A percentile compares a stretch with the other conserved stretches of the same genome.
Conservation (phyloP, 2,113 vertebrate genomes). For the Siniperca chuatsi region DNA sequence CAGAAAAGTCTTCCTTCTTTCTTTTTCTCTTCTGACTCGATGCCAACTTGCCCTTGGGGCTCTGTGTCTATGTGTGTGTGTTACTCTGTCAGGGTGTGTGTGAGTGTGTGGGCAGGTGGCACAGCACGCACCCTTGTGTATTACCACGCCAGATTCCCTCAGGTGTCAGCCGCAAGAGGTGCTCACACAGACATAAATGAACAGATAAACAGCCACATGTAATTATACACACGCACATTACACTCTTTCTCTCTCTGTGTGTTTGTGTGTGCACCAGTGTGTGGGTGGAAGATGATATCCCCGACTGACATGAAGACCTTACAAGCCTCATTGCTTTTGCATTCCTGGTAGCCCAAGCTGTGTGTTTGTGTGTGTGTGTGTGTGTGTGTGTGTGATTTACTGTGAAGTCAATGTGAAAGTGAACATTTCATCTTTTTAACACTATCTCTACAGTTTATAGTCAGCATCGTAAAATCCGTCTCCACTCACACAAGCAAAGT, state of each 20-base stretch:
- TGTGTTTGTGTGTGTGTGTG: not conserved
- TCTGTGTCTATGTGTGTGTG: conserved; percentile 25
- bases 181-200: not conserved
- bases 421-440: not conserved
- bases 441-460: not conserved
- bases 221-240: conserved; percentile 1
- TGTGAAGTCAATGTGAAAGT: conserved; percentile 20
- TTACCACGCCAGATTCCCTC: conserved; percentile 69
- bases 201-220: conserved; percentile 23
- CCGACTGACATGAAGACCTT: conserved; percentile 11
- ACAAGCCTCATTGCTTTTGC: not conserved
- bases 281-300: conserved; percentile 40
- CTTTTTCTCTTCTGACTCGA: conserved; percentile 24
- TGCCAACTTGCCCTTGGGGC: conserved; percentile 39
- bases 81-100: conserved; percentile 32
- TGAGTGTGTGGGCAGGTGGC: conserved; percentile 54
- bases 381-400: not conserved
- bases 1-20: conserved; percentile 31
- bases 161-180: conserved; percentile 42
- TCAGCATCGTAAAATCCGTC: not conserved
- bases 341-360: not conserved
- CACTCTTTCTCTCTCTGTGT: not conserved
- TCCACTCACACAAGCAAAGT: not conserved
- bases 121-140: conserved; percentile 63
- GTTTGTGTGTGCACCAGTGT: conserved; percentile 8